Conservation (phyloP, 2,888 invertebrate genomes). For the Drosophila putrida region DNA sequence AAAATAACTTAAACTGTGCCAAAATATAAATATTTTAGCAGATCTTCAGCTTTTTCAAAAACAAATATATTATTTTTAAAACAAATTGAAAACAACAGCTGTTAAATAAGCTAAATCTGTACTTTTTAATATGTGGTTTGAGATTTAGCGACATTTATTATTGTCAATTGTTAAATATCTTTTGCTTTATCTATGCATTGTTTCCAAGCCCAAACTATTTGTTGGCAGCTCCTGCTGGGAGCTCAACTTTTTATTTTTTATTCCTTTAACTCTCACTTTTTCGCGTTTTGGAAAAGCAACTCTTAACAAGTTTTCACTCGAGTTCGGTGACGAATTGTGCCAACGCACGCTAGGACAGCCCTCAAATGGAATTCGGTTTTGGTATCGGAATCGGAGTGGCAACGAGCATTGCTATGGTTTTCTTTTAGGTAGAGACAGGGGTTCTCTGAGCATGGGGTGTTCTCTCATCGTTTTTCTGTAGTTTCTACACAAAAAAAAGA, state of each 20-base stretch:
- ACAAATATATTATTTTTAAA: too few species aligned
- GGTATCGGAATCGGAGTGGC: constrained; percentile 28
- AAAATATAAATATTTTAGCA: too few species aligned
- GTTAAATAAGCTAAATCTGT: neutral
- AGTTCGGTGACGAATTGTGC: constrained; percentile 64
- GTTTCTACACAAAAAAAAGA: constrained; percentile 66
- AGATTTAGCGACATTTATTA: neutral
- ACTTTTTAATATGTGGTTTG: neutral
- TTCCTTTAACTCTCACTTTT: constrained; percentile 32
- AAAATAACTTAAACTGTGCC: too few species aligned
- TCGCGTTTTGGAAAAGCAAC: constrained; percentile 16
- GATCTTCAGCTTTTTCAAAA: too few species aligned
- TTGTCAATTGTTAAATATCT: neutral
- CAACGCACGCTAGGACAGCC: constrained; percentile 55
- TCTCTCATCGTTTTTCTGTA: constrained; percentile 60
- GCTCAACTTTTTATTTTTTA: constrained; percentile 14
- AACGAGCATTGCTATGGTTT: constrained; percentile 50
- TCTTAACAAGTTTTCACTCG: constrained; percentile 49
- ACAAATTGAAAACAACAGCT: too few species aligned
- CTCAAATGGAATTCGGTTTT: constrained; percentile 33
- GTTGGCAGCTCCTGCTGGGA: neutral
- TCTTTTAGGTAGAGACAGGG: constrained; percentile 7
- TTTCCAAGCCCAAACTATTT: constrained; percentile 13
- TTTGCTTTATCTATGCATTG: constrained; percentile 1
- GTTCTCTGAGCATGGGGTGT: constrained; percentile 41